phyloP scores from a whole-genome alignment of 2,888 invertebrate genomes.

The Hydroisotoma schaefferi region DNA sequence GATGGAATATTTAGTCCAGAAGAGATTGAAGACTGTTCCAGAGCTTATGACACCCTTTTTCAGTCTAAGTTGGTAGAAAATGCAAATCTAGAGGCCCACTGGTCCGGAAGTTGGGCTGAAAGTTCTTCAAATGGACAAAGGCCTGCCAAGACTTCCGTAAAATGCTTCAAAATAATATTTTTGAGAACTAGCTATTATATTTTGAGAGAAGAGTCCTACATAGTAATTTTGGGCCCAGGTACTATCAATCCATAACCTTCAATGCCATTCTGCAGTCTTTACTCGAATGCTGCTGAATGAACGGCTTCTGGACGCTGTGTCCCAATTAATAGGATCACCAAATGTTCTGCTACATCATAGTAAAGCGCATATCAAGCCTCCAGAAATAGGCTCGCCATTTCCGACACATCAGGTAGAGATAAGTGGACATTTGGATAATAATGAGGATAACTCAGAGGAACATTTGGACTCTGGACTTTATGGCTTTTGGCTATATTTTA shows the following conservation, averaged over 20 bases:
- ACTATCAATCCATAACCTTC: slow-evolving; percentile 61
- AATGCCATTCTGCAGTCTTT: slow-evolving; percentile 59
- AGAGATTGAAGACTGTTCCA: slow-evolving; percentile 55
- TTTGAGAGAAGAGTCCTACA: slow-evolving; percentile 2
- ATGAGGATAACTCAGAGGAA: neutral
- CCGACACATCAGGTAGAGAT: slow-evolving; percentile 59
- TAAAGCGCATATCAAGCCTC: slow-evolving; percentile 61
- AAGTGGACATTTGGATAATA: neutral
- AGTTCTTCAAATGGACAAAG: too few relatives aligned
- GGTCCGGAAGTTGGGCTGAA: slow-evolving; percentile 56
- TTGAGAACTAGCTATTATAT: neutral
- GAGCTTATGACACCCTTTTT: slow-evolving; percentile 58
- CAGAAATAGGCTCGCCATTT: slow-evolving; percentile 60
- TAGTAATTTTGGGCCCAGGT: slow-evolving; percentile 53
- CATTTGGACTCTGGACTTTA: neutral
- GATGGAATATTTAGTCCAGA: slow-evolving; percentile 54
- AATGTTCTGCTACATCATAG: slow-evolving; percentile 62
- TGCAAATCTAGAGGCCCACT: slow-evolving; percentile 57
- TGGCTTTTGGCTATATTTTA: too few relatives aligned
- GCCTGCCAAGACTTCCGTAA: neutral
- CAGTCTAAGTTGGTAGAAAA: slow-evolving; percentile 53
- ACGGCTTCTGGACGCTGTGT: slow-evolving; percentile 57
- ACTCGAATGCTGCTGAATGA: slow-evolving; percentile 55
- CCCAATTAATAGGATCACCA: slow-evolving; percentile 58
- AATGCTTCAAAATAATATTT: too few relatives aligned